Evolutionary conservation across 2,888 invertebrate genomes (phyloP).

Genomic region (Melanargia galathea): DNA sequence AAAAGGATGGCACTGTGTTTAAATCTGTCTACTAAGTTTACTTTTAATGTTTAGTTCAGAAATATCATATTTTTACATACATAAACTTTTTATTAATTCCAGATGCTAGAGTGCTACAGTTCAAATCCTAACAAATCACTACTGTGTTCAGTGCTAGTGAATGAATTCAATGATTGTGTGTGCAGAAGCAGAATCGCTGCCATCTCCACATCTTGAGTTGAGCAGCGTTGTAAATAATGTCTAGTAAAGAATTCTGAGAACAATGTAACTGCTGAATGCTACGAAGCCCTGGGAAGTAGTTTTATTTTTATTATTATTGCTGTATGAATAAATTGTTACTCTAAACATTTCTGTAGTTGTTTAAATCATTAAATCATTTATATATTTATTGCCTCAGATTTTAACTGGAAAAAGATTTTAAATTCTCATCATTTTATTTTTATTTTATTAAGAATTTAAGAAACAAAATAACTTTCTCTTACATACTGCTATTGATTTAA

Average conservation of each 20-base stretch:
- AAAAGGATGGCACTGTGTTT: too few relatives aligned
- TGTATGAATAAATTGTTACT: conserved; percentile 78
- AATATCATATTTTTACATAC: too few relatives aligned
- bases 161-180: conserved; percentile 79
- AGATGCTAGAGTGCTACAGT: conserved; percentile 76
- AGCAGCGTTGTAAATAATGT: conserved; percentile 43
- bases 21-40: too few relatives aligned
- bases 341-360: conserved; percentile 49
- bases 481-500: too few relatives aligned
- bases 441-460: too few relatives aligned
- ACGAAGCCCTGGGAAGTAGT: conserved; percentile 62
- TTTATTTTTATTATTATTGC: conserved; percentile 69
- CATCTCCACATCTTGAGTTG: conserved; percentile 63
- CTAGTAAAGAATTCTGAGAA: conserved; percentile 36
- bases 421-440: not conserved
- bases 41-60: too few relatives aligned
- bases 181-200: conserved; percentile 75
- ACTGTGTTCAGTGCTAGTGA: conserved; percentile 75
- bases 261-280: conserved; percentile 45
- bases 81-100: conserved; percentile 45
- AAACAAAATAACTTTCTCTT: too few relatives aligned
- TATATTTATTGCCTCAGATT: not conserved
- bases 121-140: conserved; percentile 71
- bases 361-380: conserved; percentile 22
- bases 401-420: not conserved